Conservation (phyloP, 2,797 vertebrate genomes). For the Acipenser ruthenus region DNA sequence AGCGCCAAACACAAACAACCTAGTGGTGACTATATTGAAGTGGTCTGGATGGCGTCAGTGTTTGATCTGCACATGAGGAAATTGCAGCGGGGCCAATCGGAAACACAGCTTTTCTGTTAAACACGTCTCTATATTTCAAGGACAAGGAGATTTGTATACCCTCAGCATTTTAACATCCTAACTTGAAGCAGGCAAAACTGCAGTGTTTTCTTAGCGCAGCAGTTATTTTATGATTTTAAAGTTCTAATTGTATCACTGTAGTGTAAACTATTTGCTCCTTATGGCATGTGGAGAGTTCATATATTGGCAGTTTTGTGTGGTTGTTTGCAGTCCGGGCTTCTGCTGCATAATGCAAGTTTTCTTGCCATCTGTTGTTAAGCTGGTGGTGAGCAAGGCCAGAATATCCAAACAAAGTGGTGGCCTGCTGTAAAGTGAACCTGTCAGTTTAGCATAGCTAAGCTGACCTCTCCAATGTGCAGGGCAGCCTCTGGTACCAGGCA, state of each 20-base stretch:
- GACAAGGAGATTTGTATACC: no score
- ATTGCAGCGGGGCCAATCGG: no score
- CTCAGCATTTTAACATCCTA: no score
- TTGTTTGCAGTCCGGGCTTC: constrained; percentile 65
- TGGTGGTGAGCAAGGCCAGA: constrained; percentile 78
- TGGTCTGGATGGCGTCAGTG: no score
- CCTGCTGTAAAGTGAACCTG: constrained; percentile 86
- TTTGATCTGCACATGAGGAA: no score
- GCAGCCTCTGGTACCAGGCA: constrained; percentile 79
- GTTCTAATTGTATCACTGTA: not conserved
- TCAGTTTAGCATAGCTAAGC: constrained; percentile 75
- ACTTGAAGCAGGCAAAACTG: no score
- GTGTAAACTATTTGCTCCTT: constrained; percentile 18
- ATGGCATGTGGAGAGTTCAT: constrained; percentile 63
- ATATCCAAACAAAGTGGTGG: constrained; percentile 83
- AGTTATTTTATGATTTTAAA: no score
- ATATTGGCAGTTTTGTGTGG: constrained; percentile 57
- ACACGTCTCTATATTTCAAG: no score
- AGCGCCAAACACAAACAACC: no score
- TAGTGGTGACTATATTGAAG: no score
- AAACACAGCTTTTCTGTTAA: no score
- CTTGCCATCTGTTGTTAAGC: constrained; percentile 92
- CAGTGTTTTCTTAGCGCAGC: no score
- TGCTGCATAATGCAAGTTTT: constrained; percentile 77
- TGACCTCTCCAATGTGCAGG: constrained; percentile 66